phyloP scores from a whole-genome alignment of 2,113 vertebrate genomes.

The Pomatostomus ruficeps region DNA sequence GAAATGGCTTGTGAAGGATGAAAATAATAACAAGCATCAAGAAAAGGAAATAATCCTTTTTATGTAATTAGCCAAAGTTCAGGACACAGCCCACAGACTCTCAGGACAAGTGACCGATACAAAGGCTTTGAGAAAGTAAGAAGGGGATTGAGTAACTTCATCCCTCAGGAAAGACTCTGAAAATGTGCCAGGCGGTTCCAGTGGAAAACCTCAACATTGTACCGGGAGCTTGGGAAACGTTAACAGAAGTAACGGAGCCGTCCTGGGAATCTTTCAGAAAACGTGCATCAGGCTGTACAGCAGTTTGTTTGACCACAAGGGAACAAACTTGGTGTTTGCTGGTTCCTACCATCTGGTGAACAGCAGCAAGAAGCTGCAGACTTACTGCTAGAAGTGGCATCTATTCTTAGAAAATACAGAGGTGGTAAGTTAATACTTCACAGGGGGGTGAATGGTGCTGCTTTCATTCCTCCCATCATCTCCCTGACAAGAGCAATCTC shows the following conservation, averaged over 20 bases:
- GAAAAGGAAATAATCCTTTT: constrained; percentile 39
- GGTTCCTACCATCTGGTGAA: constrained; percentile 7
- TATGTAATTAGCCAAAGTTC: constrained; percentile 14
- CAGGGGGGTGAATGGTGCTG: not conserved
- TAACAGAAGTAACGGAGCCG: not conserved
- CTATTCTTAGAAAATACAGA: constrained; percentile 11
- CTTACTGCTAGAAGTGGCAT: not conserved
- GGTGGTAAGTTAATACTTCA: not conserved
- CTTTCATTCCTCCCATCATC: not conserved
- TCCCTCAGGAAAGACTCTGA: not conserved
- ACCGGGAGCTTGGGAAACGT: constrained; percentile 7
- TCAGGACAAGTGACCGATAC: not conserved
- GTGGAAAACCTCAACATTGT: constrained; percentile 18
- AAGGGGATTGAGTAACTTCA: not conserved
- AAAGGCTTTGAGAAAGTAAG: not conserved
- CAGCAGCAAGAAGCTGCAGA: not conserved
- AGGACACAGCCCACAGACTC: not conserved
- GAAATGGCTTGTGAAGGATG: constrained; percentile 41
- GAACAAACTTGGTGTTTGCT: not conserved
- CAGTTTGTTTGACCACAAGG: not conserved
- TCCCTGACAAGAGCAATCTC: not conserved
- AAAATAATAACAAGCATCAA: constrained; percentile 40
- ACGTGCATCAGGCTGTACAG: not conserved
- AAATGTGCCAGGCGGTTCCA: not conserved
- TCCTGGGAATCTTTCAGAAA: constrained; percentile 21